Conservation (phyloP, 2,888 invertebrate species). For the Anagyrus pseudococci region DNA sequence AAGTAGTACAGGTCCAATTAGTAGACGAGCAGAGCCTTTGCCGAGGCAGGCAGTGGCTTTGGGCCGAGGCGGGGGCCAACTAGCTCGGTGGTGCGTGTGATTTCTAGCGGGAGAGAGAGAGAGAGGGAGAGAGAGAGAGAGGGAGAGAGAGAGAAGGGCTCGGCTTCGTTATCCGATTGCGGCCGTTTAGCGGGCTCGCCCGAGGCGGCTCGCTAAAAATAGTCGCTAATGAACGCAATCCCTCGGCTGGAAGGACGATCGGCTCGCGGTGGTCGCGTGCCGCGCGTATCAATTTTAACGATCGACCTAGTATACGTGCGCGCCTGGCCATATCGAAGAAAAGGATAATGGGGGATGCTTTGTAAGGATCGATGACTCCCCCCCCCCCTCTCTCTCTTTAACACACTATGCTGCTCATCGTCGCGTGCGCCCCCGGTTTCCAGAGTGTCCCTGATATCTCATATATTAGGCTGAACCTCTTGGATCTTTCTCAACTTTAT, state of each 20-base stretch:
- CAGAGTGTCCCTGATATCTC: too few relatives aligned
- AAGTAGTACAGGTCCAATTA: too few relatives aligned
- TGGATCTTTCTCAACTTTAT: too few relatives aligned
- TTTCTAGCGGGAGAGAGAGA: too few relatives aligned
- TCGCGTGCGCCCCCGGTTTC: too few relatives aligned
- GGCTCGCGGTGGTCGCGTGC: constrained; percentile 39
- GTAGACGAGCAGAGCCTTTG: too few relatives aligned
- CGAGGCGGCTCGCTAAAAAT: constrained; percentile 23
- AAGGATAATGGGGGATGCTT: constrained; percentile 7
- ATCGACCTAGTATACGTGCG: too few relatives aligned
- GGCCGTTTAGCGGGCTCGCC: constrained; percentile 3
- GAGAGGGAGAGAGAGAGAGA: too few relatives aligned
- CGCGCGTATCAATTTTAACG: constrained; percentile 51
- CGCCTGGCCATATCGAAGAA: constrained; percentile 18
- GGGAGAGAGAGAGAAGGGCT: too few relatives aligned
- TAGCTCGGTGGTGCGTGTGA: background rate
- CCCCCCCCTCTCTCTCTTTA: background rate
- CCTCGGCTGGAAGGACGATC: constrained; percentile 19
- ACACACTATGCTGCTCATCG: too few relatives aligned
- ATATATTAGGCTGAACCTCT: too few relatives aligned
- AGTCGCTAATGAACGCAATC: constrained; percentile 34
- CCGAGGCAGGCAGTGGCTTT: too few relatives aligned
- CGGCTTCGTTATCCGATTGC: constrained; percentile 35
- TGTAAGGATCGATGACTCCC: background rate
- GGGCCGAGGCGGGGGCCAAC: background rate